phyloP scores from a whole-genome alignment of 2,113 vertebrate species.

The Caretta caretta region DNA sequence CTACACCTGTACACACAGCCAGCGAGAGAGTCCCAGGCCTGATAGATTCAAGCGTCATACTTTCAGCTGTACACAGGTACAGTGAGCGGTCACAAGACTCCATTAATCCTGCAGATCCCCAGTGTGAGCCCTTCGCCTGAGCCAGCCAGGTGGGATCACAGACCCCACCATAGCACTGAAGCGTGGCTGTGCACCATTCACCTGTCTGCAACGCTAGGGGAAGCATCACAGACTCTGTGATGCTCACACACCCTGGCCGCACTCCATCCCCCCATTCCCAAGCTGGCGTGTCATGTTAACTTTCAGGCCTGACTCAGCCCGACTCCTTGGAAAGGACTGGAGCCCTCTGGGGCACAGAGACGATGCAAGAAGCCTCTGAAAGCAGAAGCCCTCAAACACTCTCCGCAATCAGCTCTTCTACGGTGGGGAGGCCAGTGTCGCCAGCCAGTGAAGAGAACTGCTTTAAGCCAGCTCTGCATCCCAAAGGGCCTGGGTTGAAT shows the following conservation, averaged over 20 bases:
- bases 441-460: background rate
- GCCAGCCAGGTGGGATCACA: background rate
- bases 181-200: accelerated
- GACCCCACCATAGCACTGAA: accelerated
- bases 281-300: accelerated
- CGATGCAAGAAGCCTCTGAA: background rate
- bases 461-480: background rate
- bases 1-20: background rate
- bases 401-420: background rate
- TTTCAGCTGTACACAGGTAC: too few species aligned
- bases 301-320: background rate
- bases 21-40: background rate
- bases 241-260: background rate
- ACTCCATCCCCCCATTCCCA: background rate
- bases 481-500: slow-evolving; percentile 10
- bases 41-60: background rate
- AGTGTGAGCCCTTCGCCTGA: background rate
- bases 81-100: background rate
- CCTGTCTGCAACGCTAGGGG: background rate
- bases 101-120: background rate
- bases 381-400: background rate
- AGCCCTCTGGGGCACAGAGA: background rate
- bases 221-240: background rate
- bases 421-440: background rate
- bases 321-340: background rate